A percentile compares a stretch with the other conserved stretches of the same genome.
Conservation (phyloP, 2,113 vertebrate genomes). For the Gorsachius goisagi region DNA sequence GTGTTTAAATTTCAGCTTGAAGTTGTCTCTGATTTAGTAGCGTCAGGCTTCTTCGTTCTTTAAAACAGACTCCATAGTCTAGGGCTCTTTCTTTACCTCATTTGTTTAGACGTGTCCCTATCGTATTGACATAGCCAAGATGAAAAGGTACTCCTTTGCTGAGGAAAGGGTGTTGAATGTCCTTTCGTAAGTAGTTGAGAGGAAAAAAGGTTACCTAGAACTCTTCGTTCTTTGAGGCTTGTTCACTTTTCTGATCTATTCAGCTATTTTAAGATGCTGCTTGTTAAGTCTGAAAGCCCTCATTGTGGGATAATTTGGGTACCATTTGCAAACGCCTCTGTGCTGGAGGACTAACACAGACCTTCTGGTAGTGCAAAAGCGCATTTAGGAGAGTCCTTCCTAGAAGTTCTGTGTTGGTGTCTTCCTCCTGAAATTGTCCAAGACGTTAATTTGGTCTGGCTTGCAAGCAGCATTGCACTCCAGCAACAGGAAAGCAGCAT, state of each 20-base stretch:
- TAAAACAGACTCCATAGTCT: background rate
- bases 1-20: background rate
- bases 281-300: background rate
- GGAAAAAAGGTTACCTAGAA: background rate
- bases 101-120: background rate
- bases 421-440: background rate
- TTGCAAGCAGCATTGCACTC: background rate
- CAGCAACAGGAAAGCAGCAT: background rate
- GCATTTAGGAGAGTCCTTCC: background rate
- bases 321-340: background rate
- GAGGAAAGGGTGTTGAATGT: background rate
- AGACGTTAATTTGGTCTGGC: background rate
- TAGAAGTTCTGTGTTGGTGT: background rate
- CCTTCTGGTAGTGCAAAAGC: background rate
- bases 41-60: background rate
- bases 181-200: background rate
- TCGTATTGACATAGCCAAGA: background rate
- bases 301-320: background rate
- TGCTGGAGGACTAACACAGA: background rate
- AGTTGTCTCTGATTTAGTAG: slow-evolving; percentile 1
- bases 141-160: background rate
- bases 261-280: background rate
- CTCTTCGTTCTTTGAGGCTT: background rate
- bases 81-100: background rate
- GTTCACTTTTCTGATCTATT: background rate